Conservation (phyloP, 2,797 vertebrate species). For the Philypnodon macrostomus region DNA sequence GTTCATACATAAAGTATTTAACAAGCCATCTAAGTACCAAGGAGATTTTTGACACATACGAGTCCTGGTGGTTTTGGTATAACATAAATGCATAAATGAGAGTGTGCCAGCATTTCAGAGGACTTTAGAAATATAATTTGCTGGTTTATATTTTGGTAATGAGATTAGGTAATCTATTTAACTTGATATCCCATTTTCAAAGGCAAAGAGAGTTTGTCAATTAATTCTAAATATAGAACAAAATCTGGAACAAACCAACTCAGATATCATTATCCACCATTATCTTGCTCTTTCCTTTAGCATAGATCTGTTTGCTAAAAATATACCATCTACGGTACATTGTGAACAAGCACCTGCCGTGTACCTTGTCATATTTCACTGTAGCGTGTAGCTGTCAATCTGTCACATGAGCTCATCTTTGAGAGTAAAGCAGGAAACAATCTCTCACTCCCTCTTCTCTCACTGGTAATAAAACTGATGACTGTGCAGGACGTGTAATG, state of each 20-base stretch:
- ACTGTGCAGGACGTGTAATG: slow-evolving; percentile 8
- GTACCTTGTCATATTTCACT: not conserved
- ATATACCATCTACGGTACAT: slow-evolving; percentile 2
- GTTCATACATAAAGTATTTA: too few species aligned
- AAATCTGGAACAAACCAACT: not conserved
- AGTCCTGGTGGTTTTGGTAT: too few species aligned
- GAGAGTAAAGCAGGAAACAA: slow-evolving; percentile 24
- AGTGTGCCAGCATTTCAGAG: too few species aligned
- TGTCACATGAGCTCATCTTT: slow-evolving; percentile 20
- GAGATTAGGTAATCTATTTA: too few species aligned
- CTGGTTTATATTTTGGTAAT: too few species aligned
- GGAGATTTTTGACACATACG: too few species aligned
- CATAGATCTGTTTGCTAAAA: not conserved
- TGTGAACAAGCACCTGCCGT: slow-evolving; percentile 1
- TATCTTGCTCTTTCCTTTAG: slow-evolving; percentile 1
- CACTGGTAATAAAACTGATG: slow-evolving; percentile 15
- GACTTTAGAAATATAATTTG: too few species aligned
- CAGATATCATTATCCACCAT: not conserved
- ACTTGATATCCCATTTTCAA: too few species aligned
- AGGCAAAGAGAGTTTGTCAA: too few species aligned
- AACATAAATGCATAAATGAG: too few species aligned
- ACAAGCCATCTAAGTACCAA: too few species aligned
- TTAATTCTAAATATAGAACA: too few species aligned
- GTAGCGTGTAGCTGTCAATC: not conserved
- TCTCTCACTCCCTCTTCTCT: slow-evolving; percentile 22